phyloP scores from a whole-genome alignment of 2,797 vertebrate species.

The Tangara arthus region DNA sequence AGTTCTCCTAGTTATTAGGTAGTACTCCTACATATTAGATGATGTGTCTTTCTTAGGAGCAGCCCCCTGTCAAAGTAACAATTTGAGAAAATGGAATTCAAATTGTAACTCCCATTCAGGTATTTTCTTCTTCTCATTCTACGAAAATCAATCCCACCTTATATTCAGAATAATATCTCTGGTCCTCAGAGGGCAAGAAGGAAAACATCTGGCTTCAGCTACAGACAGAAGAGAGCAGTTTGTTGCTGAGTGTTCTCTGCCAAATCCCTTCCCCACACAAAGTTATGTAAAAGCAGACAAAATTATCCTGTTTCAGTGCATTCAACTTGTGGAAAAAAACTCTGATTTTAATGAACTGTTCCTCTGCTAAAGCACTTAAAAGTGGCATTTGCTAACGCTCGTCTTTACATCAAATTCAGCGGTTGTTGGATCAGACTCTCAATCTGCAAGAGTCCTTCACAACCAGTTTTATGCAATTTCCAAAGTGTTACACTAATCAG shows the following conservation, averaged over 20 bases:
- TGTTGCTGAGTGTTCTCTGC: neutral
- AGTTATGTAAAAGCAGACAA: neutral
- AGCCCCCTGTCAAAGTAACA: neutral
- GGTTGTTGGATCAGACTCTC: neutral
- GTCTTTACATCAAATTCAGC: neutral
- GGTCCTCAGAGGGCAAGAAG: neutral
- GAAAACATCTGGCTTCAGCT: neutral
- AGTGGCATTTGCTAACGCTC: neutral
- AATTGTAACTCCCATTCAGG: neutral
- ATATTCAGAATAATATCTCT: neutral
- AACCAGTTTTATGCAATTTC: neutral
- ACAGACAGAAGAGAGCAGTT: neutral
- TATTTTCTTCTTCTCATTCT: neutral
- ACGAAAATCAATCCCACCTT: neutral
- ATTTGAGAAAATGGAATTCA: neutral
- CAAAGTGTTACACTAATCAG: slow-evolving; percentile 23
- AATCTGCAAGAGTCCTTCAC: slow-evolving; percentile 18
- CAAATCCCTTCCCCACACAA: neutral
- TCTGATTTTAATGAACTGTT: slow-evolving; percentile 15
- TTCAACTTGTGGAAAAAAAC: neutral
- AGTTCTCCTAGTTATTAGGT: neutral
- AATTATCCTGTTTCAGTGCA: neutral
- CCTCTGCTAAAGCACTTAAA: neutral
- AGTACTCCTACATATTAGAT: neutral
- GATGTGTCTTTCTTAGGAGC: neutral